Evolutionary conservation across 2,113 vertebrate species (phyloP).

Genomic region (Neogobius melanostomus): DNA sequence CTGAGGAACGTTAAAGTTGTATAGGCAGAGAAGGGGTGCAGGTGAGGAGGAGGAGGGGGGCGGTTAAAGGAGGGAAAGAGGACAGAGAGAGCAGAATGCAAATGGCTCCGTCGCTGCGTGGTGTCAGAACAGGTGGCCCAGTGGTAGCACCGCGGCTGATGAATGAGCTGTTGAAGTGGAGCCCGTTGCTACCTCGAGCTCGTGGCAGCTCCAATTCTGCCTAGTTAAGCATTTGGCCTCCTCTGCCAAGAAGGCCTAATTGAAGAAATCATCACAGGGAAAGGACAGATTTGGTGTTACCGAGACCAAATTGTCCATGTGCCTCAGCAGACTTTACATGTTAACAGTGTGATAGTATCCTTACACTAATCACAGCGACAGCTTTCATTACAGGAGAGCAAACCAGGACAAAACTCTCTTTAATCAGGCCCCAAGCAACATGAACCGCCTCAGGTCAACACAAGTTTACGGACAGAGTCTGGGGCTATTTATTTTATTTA

Average conservation of each 20-base stretch:
- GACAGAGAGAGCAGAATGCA: conserved; percentile 63
- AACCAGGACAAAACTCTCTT: conserved; percentile 31
- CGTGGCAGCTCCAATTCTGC: conserved; percentile 74
- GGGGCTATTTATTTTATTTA: neutral
- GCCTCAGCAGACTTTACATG: conserved; percentile 58
- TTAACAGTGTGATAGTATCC: conserved; percentile 51
- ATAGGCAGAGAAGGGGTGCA: conserved; percentile 40
- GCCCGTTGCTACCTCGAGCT: conserved; percentile 71
- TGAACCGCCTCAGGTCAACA: conserved; percentile 23
- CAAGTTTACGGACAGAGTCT: conserved; percentile 23
- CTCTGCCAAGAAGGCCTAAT: conserved; percentile 69
- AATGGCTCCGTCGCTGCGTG: conserved; percentile 63
- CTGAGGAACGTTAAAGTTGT: conserved; percentile 71
- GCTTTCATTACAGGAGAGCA: conserved; percentile 44
- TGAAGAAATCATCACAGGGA: conserved; percentile 75
- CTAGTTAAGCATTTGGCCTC: conserved; percentile 72
- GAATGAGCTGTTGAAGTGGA: conserved; percentile 76
- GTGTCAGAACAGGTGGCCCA: conserved; percentile 74
- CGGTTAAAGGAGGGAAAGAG: conserved; percentile 40
- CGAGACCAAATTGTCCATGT: conserved; percentile 59
- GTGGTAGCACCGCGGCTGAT: conserved; percentile 68
- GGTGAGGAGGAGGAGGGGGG: conserved; percentile 17
- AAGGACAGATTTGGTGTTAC: conserved; percentile 60
- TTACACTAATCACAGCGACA: conserved; percentile 44
- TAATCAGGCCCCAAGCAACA: conserved; percentile 29